A percentile compares a stretch with the other conserved stretches of the same genome.
These are phyloP conservation scores for Corydoras sp. DNA, from an alignment of 2,113 vertebrate species.

Conservation along the genomic window DNA sequence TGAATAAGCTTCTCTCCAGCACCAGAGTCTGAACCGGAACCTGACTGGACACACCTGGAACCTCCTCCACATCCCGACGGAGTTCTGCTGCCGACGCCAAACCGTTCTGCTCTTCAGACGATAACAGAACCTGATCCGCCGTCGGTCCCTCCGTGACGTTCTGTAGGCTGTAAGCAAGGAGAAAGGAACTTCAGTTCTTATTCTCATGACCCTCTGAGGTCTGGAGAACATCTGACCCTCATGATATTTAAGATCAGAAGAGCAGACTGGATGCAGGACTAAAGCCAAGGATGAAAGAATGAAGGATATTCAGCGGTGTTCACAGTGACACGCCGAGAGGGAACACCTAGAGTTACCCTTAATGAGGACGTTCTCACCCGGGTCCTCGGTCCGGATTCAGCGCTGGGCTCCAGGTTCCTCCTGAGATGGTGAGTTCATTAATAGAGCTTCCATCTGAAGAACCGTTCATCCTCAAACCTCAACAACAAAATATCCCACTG, in stretches of 20 bases:
- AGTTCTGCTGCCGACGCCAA: neutral
- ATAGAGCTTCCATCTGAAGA: neutral
- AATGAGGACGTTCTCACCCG: neutral
- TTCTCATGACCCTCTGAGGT: neutral
- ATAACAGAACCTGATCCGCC: constrained; percentile 1
- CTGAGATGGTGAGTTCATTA: neutral
- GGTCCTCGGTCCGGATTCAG: constrained; percentile 1
- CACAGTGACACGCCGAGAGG: too few relatives aligned
- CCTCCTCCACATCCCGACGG: neutral
- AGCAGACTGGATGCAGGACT: too few relatives aligned
- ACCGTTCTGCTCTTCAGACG: neutral
- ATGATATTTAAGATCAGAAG: too few relatives aligned
- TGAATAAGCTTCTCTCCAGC: neutral
- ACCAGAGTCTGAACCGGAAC: neutral
- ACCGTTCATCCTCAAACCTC: neutral
- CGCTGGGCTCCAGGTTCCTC: neutral
- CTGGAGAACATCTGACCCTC: neutral
- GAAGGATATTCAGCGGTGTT: too few relatives aligned
- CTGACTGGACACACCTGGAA: neutral
- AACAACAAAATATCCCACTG: neutral
- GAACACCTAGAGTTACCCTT: too few relatives aligned
- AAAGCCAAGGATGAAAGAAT: too few relatives aligned
- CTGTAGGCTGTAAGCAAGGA: neutral
- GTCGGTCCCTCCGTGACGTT: constrained; percentile 33
- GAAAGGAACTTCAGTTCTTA: neutral